Conservation (phyloP, 1,140 invertebrate species). For the Zaprionus davidi region DNA sequence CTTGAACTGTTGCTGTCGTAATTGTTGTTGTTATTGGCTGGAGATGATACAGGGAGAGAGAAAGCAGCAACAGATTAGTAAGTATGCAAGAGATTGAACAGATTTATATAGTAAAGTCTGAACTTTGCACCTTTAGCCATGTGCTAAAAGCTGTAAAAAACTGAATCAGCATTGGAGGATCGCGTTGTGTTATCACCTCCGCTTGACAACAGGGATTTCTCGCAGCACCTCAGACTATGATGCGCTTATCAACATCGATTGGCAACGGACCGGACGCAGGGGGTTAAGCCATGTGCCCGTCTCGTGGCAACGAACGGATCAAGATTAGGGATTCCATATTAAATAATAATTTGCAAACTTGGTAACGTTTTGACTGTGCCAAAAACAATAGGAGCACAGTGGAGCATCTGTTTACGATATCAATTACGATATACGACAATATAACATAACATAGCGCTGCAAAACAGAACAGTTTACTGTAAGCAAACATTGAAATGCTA, state of each 20-base stretch:
- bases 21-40: conserved; percentile 41
- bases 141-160: conserved; percentile 8
- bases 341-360: neutral
- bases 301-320: conserved; percentile 16
- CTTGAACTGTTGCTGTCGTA: conserved; percentile 40
- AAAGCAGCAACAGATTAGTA: conserved; percentile 7
- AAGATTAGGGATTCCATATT: neutral
- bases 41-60: neutral
- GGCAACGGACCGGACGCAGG: conserved; percentile 30
- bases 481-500: neutral
- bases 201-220: conserved; percentile 35
- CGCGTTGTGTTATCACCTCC: conserved; percentile 48
- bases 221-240: conserved; percentile 12
- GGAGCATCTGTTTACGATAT: conserved; percentile 6
- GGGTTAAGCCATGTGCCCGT: conserved; percentile 32
- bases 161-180: conserved; percentile 36
- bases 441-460: neutral
- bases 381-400: conserved; percentile 18
- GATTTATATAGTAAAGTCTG: neutral
- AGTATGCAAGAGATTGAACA: conserved; percentile 34
- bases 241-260: conserved; percentile 27
- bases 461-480: neutral
- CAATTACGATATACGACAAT: neutral
- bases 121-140: conserved; percentile 53
- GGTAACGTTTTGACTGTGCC: neutral